Conservation (phyloP, 2,888 invertebrate genomes). For the Neoaliturus tenellus region DNA sequence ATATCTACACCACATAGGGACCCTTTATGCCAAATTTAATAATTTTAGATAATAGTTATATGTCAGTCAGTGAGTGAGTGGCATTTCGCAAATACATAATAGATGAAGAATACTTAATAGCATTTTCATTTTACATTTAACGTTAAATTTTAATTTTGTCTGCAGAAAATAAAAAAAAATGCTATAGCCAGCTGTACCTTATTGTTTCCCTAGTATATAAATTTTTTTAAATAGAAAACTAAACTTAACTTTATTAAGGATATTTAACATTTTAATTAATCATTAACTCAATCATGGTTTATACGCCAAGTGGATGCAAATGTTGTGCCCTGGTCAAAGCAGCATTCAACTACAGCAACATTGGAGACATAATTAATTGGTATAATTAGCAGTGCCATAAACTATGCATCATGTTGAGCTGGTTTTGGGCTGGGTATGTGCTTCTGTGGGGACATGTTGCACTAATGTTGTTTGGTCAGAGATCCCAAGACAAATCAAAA, state of each 20-base stretch:
- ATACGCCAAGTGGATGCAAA: neutral
- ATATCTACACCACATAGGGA: neutral
- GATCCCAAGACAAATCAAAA: neutral
- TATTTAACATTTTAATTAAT: too few species aligned
- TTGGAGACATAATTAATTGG: neutral
- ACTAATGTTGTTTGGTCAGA: neutral
- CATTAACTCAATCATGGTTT: too few species aligned
- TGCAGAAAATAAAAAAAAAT: too few species aligned
- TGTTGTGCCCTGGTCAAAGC: neutral
- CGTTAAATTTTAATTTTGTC: too few species aligned
- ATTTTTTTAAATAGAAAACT: too few species aligned
- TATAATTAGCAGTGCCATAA: neutral
- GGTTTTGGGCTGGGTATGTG: neutral
- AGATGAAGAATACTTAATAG: neutral
- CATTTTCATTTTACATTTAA: too few species aligned
- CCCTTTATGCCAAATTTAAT: neutral
- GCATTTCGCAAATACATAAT: too few species aligned
- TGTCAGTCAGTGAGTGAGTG: too few species aligned
- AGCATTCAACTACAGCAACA: neutral
- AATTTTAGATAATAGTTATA: too few species aligned
- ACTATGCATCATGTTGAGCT: neutral
- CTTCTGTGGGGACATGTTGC: neutral
- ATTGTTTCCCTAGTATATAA: too few species aligned
- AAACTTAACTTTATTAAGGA: too few species aligned
- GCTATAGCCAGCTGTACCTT: too few species aligned